phyloP scores from a whole-genome alignment of 2,113 vertebrate species.

The Chloebia gouldiae region DNA sequence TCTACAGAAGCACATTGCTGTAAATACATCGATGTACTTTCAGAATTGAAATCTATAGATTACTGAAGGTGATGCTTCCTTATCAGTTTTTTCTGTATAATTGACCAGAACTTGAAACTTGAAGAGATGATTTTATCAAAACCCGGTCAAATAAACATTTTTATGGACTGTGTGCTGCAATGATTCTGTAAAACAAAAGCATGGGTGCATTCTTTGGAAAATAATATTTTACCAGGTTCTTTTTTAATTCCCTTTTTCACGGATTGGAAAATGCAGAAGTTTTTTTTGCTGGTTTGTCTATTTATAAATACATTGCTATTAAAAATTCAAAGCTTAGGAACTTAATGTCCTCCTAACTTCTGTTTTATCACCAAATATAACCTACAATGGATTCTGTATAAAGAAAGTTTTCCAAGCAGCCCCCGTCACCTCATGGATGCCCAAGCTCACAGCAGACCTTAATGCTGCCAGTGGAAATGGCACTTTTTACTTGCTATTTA shows the following conservation, averaged over 20 bases:
- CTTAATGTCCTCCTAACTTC: not conserved
- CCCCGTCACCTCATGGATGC: fast-evolving
- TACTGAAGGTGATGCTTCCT: not conserved
- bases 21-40: not conserved
- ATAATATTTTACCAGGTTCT: not conserved
- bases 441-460: not conserved
- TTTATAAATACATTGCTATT: not conserved
- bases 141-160: not conserved
- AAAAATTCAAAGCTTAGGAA: not conserved
- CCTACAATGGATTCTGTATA: not conserved
- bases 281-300: not conserved
- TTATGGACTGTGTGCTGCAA: no score
- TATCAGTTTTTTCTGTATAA: not conserved
- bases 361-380: not conserved
- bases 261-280: not conserved
- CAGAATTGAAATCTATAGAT: not conserved
- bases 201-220: not conserved
- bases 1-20: not conserved
- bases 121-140: not conserved
- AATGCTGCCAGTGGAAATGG: not conserved
- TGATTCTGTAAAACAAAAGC: not conserved
- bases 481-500: not conserved
- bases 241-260: not conserved
- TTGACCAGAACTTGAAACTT: not conserved
- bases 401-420: not conserved